A percentile compares a stretch with the other conserved stretches of the same genome.
These are phyloP conservation scores for Anoplopoma fimbria DNA, from an alignment of 2,113 vertebrate genomes.

Conservation along the genomic window DNA sequence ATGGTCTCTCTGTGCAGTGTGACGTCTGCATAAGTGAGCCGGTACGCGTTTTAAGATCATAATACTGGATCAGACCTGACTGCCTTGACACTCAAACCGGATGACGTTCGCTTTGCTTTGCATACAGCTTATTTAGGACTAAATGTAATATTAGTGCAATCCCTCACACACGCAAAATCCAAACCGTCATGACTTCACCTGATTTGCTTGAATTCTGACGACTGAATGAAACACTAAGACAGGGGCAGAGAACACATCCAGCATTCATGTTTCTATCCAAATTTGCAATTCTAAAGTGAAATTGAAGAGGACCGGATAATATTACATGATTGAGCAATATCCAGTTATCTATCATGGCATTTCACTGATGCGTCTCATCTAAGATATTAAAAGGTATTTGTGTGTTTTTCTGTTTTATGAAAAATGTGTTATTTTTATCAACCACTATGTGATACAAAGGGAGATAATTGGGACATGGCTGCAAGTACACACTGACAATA, in stretches of 20 bases:
- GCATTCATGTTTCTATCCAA: no score
- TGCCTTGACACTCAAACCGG: not conserved
- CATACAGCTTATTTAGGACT: conserved; percentile 4
- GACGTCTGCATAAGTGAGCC: conserved; percentile 5
- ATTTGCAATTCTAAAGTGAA: not conserved
- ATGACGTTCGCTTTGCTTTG: not conserved
- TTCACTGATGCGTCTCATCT: not conserved
- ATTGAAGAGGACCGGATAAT: not conserved
- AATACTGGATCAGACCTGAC: not conserved
- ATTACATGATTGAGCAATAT: not conserved
- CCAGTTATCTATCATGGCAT: not conserved
- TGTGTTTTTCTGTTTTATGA: not conserved
- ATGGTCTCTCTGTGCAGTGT: conserved; percentile 47
- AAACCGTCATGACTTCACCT: not conserved
- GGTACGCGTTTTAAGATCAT: not conserved
- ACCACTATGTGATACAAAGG: not conserved
- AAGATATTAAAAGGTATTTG: not conserved
- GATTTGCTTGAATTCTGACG: not conserved
- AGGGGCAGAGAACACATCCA: not conserved
- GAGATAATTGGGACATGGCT: not conserved
- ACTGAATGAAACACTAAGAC: not conserved
- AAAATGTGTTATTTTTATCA: not conserved
- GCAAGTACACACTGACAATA: not conserved
- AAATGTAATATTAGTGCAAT: not conserved
- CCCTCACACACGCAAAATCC: not conserved